Percentiles rank a stretch among this genome's conserved stretches.
Evolutionary conservation across 2,888 invertebrate genomes (phyloP).

Genomic region (Mesorhabditis belari): DNA sequence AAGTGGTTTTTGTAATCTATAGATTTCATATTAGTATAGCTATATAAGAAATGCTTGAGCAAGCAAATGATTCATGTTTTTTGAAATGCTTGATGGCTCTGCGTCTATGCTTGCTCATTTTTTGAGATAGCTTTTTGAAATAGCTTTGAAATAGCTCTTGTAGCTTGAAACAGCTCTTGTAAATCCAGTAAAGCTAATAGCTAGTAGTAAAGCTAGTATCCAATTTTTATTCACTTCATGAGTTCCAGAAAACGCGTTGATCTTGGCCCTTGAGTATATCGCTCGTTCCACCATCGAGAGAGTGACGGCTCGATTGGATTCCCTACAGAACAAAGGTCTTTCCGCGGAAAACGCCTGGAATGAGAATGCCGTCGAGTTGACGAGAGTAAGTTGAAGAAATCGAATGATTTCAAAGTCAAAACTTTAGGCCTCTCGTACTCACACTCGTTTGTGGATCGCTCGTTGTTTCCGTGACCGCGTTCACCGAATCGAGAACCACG

Average conservation of each 20-base stretch:
- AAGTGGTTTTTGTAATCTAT: too few relatives aligned
- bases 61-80: too few relatives aligned
- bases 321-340: not conserved
- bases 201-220: too few relatives aligned
- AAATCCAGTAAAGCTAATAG: too few relatives aligned
- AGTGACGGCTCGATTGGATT: not conserved
- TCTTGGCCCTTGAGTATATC: not conserved
- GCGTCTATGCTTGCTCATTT: too few relatives aligned
- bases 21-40: too few relatives aligned
- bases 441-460: not conserved
- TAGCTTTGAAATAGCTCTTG: too few relatives aligned
- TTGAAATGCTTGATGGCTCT: too few relatives aligned
- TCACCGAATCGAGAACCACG: slow-evolving; percentile 7
- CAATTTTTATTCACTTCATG: too few relatives aligned
- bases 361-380: not conserved
- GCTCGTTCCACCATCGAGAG: not conserved
- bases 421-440: slow-evolving; percentile 12
- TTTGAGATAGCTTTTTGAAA: too few relatives aligned
- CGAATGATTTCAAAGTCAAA: not conserved
- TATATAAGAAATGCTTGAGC: too few relatives aligned
- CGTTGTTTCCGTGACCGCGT: slow-evolving; percentile 6
- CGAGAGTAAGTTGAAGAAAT: not conserved
- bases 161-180: too few relatives aligned
- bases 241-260: not conserved
- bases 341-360: not conserved